Evolutionary conservation across 2,888 invertebrate species (phyloP).

Genomic region (Spatulosminthurus flaviceps): DNA sequence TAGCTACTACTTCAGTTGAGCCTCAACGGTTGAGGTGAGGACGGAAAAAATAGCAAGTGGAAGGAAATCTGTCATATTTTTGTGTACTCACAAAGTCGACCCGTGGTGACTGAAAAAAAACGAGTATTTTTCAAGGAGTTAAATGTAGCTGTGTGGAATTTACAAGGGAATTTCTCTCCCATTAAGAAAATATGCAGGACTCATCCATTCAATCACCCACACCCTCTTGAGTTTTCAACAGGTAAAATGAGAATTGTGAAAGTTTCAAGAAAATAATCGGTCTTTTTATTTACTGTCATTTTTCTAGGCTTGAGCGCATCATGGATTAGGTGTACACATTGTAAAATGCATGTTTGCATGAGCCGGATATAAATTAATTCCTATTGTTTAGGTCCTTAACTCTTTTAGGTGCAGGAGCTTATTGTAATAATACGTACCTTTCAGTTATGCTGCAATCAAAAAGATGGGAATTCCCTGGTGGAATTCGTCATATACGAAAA

Average conservation of each 20-base stretch:
- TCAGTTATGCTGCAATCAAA: background rate
- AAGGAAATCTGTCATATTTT: too few species aligned
- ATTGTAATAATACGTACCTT: too few species aligned
- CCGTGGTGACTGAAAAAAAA: too few species aligned
- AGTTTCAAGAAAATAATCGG: background rate
- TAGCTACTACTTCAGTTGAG: too few species aligned
- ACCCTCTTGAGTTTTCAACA: background rate
- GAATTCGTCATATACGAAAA: background rate
- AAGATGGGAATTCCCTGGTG: background rate
- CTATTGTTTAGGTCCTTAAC: too few species aligned
- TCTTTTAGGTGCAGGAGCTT: too few species aligned
- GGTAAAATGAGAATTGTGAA: background rate
- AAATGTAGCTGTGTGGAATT: background rate
- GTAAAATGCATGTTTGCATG: background rate
- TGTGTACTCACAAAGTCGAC: too few species aligned
- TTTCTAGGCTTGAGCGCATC: background rate
- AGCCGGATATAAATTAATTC: background rate
- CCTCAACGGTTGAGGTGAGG: too few species aligned
- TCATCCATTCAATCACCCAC: constrained; percentile 15
- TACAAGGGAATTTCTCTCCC: background rate
- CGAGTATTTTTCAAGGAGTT: background rate
- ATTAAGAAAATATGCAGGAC: background rate
- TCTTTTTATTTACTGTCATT: background rate
- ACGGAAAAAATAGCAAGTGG: too few species aligned
- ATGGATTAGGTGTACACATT: background rate